These are phyloP conservation scores for Rotaria sp. DNA, from an alignment of 2,888 invertebrate species.

Conservation along the genomic window DNA sequence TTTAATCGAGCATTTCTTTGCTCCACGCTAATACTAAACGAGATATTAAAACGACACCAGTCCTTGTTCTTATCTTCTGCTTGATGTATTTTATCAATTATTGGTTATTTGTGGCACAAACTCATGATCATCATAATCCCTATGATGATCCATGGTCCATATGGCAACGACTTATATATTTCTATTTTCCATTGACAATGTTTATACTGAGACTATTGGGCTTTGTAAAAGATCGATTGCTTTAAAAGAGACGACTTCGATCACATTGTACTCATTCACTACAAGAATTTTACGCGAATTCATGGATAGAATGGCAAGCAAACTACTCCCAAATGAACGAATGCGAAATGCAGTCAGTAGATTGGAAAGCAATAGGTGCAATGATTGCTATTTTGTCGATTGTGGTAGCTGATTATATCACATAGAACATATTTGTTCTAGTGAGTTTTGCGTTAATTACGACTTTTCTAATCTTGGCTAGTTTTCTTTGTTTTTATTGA, in stretches of 20 bases:
- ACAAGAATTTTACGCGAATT: not conserved
- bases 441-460: too few relatives aligned
- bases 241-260: not conserved
- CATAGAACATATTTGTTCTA: too few relatives aligned
- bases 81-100: not conserved
- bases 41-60: not conserved
- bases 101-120: not conserved
- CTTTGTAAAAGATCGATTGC: not conserved
- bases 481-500: too few relatives aligned
- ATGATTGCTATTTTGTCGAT: not conserved
- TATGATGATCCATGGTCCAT: not conserved
- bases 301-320: not conserved
- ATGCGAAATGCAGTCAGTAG: not conserved
- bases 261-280: not conserved
- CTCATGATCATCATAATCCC: not conserved
- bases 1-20: not conserved
- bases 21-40: not conserved
- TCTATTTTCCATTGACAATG: not conserved
- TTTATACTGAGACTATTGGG: not conserved
- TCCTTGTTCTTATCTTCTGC: not conserved
- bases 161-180: not conserved
- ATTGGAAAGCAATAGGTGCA: not conserved
- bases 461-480: too few relatives aligned
- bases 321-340: not conserved
- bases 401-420: not conserved